Conservation (phyloP, 2,797 vertebrate genomes). For the Neopelma chrysocephalum region DNA sequence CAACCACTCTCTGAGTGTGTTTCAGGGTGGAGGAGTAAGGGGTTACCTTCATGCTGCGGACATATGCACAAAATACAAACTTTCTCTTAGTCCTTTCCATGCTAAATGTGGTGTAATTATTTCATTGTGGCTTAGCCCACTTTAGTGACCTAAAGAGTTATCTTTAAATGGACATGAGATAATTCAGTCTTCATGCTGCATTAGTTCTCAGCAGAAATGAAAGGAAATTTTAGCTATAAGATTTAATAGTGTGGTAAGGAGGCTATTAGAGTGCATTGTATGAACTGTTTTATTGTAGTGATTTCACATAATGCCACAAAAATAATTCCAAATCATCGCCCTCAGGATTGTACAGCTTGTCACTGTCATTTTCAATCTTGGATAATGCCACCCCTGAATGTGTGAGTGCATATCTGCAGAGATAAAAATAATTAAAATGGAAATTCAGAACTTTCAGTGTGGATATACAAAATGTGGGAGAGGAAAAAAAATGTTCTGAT, state of each 20-base stretch:
- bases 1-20: not conserved
- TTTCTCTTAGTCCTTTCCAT: not conserved
- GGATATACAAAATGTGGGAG: not conserved
- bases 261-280: not conserved
- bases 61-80: not conserved
- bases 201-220: constrained; percentile 52
- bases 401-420: not conserved
- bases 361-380: not conserved
- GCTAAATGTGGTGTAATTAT: not conserved
- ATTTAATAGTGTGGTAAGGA: constrained; percentile 23
- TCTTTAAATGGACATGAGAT: constrained; percentile 30
- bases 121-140: not conserved
- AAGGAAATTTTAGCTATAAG: not conserved
- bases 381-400: not conserved
- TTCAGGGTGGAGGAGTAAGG: not conserved
- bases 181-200: constrained; percentile 56
- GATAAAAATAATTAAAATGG: constrained; percentile 15
- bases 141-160: constrained; percentile 19
- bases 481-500: not conserved
- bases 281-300: constrained; percentile 30
- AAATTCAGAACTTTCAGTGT: not conserved
- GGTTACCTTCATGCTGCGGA: not conserved
- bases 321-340: constrained; percentile 11
- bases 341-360: not conserved
- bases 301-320: not conserved